Percentiles rank a stretch among this genome's conserved stretches.
Evolutionary conservation across 2,888 invertebrate species (phyloP).

Genomic region (Gibbula magus): DNA sequence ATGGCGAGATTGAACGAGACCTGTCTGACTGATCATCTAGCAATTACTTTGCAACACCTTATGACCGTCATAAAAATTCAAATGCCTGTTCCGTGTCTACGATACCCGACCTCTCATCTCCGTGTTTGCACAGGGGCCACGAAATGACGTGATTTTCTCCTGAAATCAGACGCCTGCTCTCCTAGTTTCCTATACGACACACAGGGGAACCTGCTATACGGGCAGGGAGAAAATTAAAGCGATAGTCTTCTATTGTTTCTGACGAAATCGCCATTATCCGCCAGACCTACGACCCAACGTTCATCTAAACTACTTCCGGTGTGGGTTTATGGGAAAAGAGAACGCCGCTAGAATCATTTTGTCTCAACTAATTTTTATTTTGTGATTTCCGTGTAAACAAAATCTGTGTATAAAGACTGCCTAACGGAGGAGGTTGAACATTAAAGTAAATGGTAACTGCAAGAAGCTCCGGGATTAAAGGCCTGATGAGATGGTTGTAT

Average conservation of each 20-base stretch:
- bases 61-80: slow-evolving; percentile 18
- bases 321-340: slow-evolving; percentile 16
- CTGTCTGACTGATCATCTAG: not conserved
- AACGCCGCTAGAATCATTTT: slow-evolving; percentile 14
- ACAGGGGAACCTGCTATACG: slow-evolving; percentile 1
- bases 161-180: not conserved
- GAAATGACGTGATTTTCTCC: slow-evolving; percentile 19
- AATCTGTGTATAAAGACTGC: not conserved
- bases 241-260: not conserved
- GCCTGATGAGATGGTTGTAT: not conserved
- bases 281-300: slow-evolving; percentile 12
- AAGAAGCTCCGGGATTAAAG: not conserved
- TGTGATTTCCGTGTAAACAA: slow-evolving; percentile 22
- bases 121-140: slow-evolving; percentile 15
- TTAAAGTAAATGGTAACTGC: not conserved
- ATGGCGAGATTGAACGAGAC: slow-evolving; percentile 10
- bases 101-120: slow-evolving; percentile 6
- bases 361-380: slow-evolving; percentile 9
- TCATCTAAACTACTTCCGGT: slow-evolving; percentile 20
- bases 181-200: not conserved
- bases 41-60: slow-evolving; percentile 7
- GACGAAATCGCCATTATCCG: slow-evolving; percentile 19
- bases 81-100: slow-evolving; percentile 9
- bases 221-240: slow-evolving; percentile 13
- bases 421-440: not conserved